Conservation (phyloP, 2,113 vertebrate genomes). For the Holacanthus passer region DNA sequence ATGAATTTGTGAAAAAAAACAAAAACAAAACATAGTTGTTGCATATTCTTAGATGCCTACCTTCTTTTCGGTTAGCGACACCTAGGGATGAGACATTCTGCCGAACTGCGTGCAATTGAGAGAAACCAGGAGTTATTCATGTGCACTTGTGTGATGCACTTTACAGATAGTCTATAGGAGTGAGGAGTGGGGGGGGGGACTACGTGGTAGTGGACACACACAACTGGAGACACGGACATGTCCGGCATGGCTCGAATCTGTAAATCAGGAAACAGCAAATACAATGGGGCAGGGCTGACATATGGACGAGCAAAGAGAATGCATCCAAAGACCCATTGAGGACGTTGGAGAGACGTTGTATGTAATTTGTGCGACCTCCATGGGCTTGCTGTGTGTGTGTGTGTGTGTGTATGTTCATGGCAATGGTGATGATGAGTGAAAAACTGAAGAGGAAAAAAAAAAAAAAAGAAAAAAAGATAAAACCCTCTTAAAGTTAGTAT, state of each 20-base stretch:
- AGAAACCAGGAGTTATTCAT: constrained; percentile 97
- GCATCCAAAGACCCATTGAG: constrained; percentile 87
- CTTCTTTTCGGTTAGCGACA: constrained; percentile 99
- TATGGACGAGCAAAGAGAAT: constrained; percentile 88
- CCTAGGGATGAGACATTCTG: constrained; percentile 99
- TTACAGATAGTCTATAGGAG: constrained; percentile 64
- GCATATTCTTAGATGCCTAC: constrained; percentile 90
- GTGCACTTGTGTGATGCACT: constrained; percentile 83
- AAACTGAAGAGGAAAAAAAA: constrained; percentile 46
- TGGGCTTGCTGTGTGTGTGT: constrained; percentile 52
- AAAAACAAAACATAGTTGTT: constrained; percentile 59
- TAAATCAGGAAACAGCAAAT: constrained; percentile 85
- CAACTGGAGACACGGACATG: constrained; percentile 87
- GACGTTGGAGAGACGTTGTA: constrained; percentile 84
- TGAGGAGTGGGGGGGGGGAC: constrained; percentile 40
- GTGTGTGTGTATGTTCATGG: constrained; percentile 60
- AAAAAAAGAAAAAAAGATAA: constrained; percentile 44
- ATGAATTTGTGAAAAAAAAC: constrained; percentile 64
- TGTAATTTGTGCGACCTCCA: constrained; percentile 77
- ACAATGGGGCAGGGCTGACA: constrained; percentile 87
- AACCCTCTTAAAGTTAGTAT: constrained; percentile 50
- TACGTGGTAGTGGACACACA: constrained; percentile 89
- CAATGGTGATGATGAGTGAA: constrained; percentile 68
- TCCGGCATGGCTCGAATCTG: constrained; percentile 82
- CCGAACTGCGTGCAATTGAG: constrained; percentile 95